Evolutionary conservation across 1,140 invertebrate species (phyloP), one percentile per base, ranked within the genome.

Genomic region (Mactra quadrangularis): DNA sequence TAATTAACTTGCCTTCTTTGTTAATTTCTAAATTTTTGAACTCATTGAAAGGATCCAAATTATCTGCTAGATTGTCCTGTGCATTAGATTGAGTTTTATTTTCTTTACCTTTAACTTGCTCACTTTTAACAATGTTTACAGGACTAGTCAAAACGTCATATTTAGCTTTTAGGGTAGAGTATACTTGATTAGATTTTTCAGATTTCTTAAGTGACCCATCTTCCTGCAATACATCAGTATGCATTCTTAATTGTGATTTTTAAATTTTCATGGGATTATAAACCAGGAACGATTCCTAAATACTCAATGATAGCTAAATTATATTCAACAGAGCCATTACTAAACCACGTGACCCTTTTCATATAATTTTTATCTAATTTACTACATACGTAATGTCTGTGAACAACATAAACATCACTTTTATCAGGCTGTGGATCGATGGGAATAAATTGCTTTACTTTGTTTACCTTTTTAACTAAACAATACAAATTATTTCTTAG

Each of bases 41-140:
- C n/a, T 77, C 52, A 25, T 31, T 62, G 33, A 41, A 84, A 29
- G 71, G 64, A 31, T 38, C 64, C 17, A 84, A 38, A 35, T 84
- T 62, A 25, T 78, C 82, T 1, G 66, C 68, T 3, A 84, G 33
- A 50, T 84, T 84, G 1, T 6, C 15, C 9, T 68, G 3, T 11
- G 13, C 2, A 7, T 57, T 57, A 57, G 25, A 25, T 3, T 70
- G 15, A 31, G 60, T 45, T 7, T 6, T 59, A 31, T 22, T 22
- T 4, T 13, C 27, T 1, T 50, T 31, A 15, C 66, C 1, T 31
- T 64, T 59, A 13, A 71, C 71, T 38, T 82, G 38, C 17, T 52
- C 4, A 13, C 71, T 41, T 25, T 66, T 45, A 15, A 41, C 1
- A 25, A 60, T 15, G 11, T 41, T 52, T 0, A 15, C 25, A 0